Evolutionary conservation across 2,113 vertebrate species (phyloP).

Genomic region (Amblyornis subalaris): DNA sequence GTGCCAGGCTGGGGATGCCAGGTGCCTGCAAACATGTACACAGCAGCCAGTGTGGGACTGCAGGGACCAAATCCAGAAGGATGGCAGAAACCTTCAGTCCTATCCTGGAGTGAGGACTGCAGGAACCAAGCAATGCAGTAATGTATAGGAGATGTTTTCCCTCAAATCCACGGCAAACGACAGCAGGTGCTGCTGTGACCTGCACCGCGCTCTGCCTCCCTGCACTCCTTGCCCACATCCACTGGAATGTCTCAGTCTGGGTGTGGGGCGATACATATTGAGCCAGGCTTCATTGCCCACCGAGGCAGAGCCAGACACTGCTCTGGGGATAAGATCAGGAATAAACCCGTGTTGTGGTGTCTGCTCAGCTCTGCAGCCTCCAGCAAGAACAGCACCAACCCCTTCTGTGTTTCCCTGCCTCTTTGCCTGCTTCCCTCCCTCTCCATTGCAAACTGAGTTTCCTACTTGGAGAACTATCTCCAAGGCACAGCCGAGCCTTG

Average conservation of each 20-base stretch:
- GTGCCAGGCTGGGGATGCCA: not conserved
- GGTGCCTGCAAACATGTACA: not conserved
- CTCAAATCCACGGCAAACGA: not conserved
- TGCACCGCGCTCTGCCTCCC: not conserved
- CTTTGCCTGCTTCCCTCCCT: not conserved
- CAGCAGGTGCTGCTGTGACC: not conserved
- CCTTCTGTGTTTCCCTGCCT: not conserved
- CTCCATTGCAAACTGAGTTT: not conserved
- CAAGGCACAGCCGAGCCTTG: not conserved
- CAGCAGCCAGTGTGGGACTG: not conserved
- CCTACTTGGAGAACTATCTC: not conserved
- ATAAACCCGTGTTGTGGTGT: not conserved
- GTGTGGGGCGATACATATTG: rapidly evolving
- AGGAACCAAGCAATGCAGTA: rapidly evolving
- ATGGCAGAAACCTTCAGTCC: not conserved
- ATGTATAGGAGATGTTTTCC: not conserved
- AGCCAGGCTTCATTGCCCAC: not conserved
- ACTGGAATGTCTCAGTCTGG: not conserved
- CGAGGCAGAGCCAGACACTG: not conserved
- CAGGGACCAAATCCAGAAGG: not conserved
- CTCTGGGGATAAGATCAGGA: rapidly evolving
- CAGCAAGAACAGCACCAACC: not conserved
- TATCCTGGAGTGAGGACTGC: not conserved
- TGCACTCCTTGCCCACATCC: not conserved
- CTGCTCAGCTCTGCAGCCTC: not conserved